Evolutionary conservation across 2,797 vertebrate genomes (phyloP).

Genomic region (Astyanax mexicanus): DNA sequence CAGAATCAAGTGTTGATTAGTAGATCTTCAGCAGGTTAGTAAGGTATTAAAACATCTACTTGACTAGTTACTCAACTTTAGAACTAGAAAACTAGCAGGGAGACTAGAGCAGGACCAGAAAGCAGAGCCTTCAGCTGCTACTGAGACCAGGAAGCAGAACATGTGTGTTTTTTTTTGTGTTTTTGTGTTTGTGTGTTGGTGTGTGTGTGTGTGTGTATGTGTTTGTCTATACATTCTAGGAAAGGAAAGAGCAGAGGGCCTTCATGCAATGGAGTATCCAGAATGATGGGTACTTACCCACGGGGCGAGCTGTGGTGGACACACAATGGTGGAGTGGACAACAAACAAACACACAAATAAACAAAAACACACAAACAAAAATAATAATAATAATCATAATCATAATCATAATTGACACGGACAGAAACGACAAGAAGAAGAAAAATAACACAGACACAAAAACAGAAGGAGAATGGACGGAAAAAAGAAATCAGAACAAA

Average conservation of each 20-base stretch:
- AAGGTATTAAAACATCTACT: conserved; percentile 7
- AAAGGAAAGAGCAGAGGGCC: conserved; percentile 57
- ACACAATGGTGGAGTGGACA: conserved; percentile 95
- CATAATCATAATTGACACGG: conserved; percentile 55
- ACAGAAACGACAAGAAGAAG: conserved; percentile 37
- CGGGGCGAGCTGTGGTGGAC: conserved; percentile 96
- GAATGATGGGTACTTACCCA: conserved; percentile 97
- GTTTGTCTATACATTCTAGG: not conserved
- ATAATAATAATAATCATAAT: no score
- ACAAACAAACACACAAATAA: conserved; percentile 62
- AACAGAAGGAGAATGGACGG: conserved; percentile 66
- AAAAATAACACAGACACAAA: conserved; percentile 52
- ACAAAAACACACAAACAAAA: no score
- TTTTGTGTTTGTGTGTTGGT: conserved; percentile 24
- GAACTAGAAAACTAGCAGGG: not conserved
- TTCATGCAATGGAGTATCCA: conserved; percentile 87
- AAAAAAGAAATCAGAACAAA: conserved; percentile 85
- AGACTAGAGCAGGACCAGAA: conserved; percentile 1
- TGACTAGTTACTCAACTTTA: conserved; percentile 21
- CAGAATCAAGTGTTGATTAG: conserved; percentile 35
- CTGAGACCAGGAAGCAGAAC: conserved; percentile 33
- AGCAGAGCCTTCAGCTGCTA: not conserved
- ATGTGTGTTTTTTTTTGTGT: not conserved
- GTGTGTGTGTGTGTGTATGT: conserved; percentile 27
- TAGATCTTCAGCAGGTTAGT: conserved; percentile 60